phyloP scores from a whole-genome alignment of 2,797 vertebrate genomes.

The Neopelma chrysocephalum region DNA sequence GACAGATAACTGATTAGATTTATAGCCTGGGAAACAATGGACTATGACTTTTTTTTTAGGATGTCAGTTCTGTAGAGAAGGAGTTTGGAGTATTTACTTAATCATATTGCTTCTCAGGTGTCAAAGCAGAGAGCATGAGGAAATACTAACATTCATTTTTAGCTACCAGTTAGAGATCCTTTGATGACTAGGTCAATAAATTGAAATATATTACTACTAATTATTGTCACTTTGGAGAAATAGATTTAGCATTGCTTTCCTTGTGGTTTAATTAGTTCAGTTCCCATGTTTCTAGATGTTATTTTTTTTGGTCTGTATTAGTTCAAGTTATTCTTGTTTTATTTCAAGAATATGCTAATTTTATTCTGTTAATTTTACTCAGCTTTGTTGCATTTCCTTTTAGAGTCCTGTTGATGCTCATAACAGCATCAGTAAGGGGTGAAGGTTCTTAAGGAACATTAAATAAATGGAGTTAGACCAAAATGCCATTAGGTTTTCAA shows the following conservation, averaged over 20 bases:
- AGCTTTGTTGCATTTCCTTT: background rate
- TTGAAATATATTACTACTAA: slow-evolving; percentile 1
- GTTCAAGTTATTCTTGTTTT: background rate
- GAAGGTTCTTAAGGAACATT: background rate
- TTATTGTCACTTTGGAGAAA: slow-evolving; percentile 7
- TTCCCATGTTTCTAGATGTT: background rate
- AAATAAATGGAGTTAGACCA: background rate
- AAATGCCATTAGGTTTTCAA: background rate
- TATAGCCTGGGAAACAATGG: background rate
- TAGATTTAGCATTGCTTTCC: background rate
- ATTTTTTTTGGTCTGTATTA: background rate
- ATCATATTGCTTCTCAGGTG: background rate
- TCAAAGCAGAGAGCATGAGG: background rate
- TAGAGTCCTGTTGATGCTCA: background rate
- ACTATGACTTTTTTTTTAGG: background rate
- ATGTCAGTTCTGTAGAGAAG: background rate
- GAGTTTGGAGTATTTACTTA: background rate
- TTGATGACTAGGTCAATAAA: background rate
- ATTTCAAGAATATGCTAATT: background rate
- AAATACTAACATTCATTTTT: background rate
- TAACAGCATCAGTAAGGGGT: background rate
- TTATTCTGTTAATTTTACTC: background rate
- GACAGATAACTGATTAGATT: background rate
- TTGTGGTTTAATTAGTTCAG: background rate
- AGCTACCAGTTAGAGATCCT: background rate